Evolutionary conservation across 2,113 vertebrate species (phyloP), one percentile per base, ranked within the genome.

Genomic region (Platichthys stellatus): DNA sequence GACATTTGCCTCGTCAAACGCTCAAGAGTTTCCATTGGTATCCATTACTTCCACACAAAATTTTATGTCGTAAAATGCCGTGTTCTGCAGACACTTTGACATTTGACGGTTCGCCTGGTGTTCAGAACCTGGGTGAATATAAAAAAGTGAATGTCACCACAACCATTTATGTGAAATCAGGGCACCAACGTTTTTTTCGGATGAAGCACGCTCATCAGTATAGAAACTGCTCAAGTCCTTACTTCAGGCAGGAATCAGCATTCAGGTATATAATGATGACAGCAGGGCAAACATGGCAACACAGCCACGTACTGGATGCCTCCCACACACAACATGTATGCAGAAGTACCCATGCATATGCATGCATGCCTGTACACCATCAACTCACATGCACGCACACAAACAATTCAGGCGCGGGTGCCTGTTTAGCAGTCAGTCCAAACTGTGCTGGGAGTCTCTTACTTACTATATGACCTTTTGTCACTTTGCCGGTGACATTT

Each of bases 391-490:
- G 56, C 43, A 73, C 59, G 51, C 18, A 40, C 63, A 31, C 43
- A 72, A 21, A 72, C 61, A 72, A 71, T 76, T 71, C 66, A 78
- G 62, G 23, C 70, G 57, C 5, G 23, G 28, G 71, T 56, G 66
- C 72, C 93, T 94, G 83, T 83, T 95, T 93, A 92, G 90, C 88
- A 94, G 91, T 93, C 92, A 87, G 78, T 59, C 76, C 83, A 72
- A 90, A 91, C 89, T 90, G 88, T 83, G 81, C 79, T 87, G 88
- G 83, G 86, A 93, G 91, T 91, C 81, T 90, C 86, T 93, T 90
- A 90, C 86, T 93, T 89, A 93, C 91, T 88, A 91, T 90, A 85
- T 89, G 93, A 94, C 92, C 94, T 94, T 93, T 94, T 94, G 92
- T 91, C 93, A 94, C 88, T 92, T 87, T 90, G 75, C 84, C 68